These are phyloP conservation scores for Numida meleagris DNA, from an alignment of 2,113 vertebrate species.

Conservation along the genomic window DNA sequence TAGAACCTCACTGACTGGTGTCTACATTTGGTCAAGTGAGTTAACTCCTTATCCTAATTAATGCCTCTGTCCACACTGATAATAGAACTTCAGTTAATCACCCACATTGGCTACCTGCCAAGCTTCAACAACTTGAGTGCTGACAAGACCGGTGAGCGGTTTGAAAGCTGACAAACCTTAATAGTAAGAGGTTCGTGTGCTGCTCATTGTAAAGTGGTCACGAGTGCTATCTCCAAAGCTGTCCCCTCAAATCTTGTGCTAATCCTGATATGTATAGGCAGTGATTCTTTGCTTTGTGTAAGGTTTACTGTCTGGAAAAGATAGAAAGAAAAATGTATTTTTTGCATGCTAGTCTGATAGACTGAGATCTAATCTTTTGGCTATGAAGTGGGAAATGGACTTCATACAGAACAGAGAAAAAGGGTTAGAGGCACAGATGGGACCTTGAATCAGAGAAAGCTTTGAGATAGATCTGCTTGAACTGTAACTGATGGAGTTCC, in stretches of 20 bases:
- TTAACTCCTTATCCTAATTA: background rate
- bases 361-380: background rate
- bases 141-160: background rate
- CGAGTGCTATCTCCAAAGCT: background rate
- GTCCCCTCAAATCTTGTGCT: background rate
- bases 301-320: background rate
- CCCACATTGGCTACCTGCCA: background rate
- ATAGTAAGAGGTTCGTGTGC: background rate
- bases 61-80: background rate
- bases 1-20: background rate
- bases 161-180: background rate
- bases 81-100: background rate
- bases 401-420: background rate
- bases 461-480: background rate
- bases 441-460: background rate
- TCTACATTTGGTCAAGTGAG: background rate
- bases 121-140: background rate
- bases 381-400: background rate
- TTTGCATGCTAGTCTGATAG: fast-evolving
- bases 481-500: background rate
- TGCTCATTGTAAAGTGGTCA: background rate
- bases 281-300: background rate
- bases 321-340: background rate
- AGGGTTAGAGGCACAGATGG: background rate
- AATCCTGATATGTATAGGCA: background rate